Evolutionary conservation across 2,888 invertebrate species (phyloP).

Genomic region (Heliconius hortense): DNA sequence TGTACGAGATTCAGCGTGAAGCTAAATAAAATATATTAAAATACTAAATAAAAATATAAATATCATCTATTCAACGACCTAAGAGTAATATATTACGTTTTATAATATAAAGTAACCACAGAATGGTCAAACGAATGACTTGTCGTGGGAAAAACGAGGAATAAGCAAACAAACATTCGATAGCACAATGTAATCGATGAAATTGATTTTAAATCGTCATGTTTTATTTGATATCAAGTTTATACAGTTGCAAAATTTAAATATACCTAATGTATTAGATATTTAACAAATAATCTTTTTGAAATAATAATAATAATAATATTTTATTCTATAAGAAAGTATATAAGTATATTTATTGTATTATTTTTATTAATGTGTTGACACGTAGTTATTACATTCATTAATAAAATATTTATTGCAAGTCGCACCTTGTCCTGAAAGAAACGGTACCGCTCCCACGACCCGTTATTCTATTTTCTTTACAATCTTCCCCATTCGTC

Average conservation of each 20-base stretch:
- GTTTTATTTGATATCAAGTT: slow-evolving; percentile 16
- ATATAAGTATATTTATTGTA: neutral
- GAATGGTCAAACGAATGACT: slow-evolving; percentile 1
- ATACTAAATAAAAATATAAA: neutral
- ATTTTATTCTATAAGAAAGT: neutral
- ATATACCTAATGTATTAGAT: neutral
- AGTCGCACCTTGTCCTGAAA: slow-evolving; percentile 20
- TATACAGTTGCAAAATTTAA: slow-evolving; percentile 5
- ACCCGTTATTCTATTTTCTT: slow-evolving; percentile 45
- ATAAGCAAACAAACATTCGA: slow-evolving; percentile 25
- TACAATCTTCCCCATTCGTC: slow-evolving; percentile 44
- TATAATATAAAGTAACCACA: neutral
- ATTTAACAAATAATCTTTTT: too few species aligned
- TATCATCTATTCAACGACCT: neutral
- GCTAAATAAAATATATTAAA: neutral
- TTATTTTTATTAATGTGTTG: neutral
- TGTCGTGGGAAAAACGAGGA: slow-evolving; percentile 23
- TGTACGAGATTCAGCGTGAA: too few species aligned
- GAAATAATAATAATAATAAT: too few species aligned
- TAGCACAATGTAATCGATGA: slow-evolving; percentile 25
- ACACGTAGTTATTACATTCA: neutral
- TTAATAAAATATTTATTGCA: slow-evolving; percentile 15
- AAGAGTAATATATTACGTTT: neutral
- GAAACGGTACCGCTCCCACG: slow-evolving; percentile 36
- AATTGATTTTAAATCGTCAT: slow-evolving; percentile 23